Evolutionary conservation across 2,797 vertebrate genomes (phyloP).

Genomic region (Dermochelys coriacea): DNA sequence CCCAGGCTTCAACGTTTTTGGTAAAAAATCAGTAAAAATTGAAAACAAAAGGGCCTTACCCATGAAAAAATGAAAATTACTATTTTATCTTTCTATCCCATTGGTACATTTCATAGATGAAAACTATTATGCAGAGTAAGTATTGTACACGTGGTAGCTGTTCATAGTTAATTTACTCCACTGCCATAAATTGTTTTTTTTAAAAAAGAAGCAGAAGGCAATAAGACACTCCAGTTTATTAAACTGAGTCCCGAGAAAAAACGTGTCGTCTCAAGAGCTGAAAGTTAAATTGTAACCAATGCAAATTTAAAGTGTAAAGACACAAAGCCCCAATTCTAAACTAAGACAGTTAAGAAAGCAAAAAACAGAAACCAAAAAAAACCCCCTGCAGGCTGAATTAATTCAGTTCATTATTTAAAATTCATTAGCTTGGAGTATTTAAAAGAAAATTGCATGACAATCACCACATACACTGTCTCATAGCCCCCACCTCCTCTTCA

Average conservation of each 20-base stretch:
- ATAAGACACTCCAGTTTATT: not conserved
- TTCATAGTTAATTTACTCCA: not conserved
- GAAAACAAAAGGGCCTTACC: not conserved
- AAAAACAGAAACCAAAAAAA: not conserved
- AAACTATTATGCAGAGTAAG: not conserved
- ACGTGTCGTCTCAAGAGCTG: not conserved
- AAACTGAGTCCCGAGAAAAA: not conserved
- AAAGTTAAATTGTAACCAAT: not conserved
- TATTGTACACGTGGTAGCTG: not conserved
- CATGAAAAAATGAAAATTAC: not conserved
- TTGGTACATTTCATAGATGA: not conserved
- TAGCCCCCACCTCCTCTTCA: not conserved
- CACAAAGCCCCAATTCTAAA: not conserved
- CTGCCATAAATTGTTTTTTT: not conserved
- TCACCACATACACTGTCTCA: accelerated
- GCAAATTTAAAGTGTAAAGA: not conserved
- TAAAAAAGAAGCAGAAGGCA: not conserved
- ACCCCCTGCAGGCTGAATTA: accelerated
- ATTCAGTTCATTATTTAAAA: not conserved
- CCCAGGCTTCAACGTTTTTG: not conserved
- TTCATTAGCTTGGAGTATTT: not conserved
- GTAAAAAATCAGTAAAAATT: not conserved
- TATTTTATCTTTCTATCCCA: not conserved
- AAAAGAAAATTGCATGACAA: not conserved
- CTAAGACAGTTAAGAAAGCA: not conserved